Evolutionary conservation across 2,888 invertebrate species (phyloP), one percentile per base, ranked within the genome.

Genomic region (Parapristionchus giblindavisi): DNA sequence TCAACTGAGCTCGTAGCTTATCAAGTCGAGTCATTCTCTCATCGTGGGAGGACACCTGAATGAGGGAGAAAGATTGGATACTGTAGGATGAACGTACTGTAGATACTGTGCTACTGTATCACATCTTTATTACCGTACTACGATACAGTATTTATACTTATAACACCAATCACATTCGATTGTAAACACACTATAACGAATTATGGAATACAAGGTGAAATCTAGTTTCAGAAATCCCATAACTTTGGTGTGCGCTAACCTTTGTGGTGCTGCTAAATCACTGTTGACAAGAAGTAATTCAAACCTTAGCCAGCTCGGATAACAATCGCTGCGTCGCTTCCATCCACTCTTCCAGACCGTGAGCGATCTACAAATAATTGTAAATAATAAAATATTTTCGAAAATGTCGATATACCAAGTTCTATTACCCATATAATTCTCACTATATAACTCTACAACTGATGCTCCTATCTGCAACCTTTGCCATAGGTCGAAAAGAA

Each of bases 1-100:
- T 71, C 81, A 81, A 80, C 66, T 86, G 85, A 36, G 77, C 76
- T 52, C 81, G 81, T 14, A 86, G 76, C 38, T 81, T 84, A 3
- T 79, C 78, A 24, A 80, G 76, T 61, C 84, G 60, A 14, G 77
- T 75, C 4, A 66, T 68, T 27, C 83, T 75, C 60, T 82, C 81
- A 24, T 66, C n/a, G 14, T 77, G 75, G 29, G 78, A 77, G 0
- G 52, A 21, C 27, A 38, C 38, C 54, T 56, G 60, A 32, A 36
- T n/a, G 27, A 60, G 40, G n/a, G n/a, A n/a, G n/a, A n/a, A n/a
- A n/a, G n/a, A n/a, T n/a, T n/a, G n/a, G n/a, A n/a, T n/a, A n/a
- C n/a, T n/a, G n/a, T n/a, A n/a, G n/a, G n/a, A n/a, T n/a, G n/a
- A n/a, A n/a, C n/a, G n/a, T 43, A 43, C 43, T 43, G 8, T 14